phyloP scores from a whole-genome alignment of 2,888 invertebrate species.

The Micropterix aruncella region DNA sequence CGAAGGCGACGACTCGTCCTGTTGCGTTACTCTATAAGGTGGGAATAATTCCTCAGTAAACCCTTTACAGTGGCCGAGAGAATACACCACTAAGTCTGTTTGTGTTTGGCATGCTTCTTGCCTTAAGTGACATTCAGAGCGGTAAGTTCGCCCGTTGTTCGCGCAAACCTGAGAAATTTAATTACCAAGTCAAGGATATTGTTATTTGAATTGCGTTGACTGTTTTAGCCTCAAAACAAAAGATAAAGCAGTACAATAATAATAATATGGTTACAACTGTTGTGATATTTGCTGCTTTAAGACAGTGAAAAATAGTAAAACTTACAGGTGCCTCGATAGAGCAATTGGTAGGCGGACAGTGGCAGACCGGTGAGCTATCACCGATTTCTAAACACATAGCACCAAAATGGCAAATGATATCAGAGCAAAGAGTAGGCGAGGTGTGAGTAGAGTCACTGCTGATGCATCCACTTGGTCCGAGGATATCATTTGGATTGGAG shows the following conservation, averaged over 20 bases:
- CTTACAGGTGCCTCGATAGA: no score
- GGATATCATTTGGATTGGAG: slow-evolving; percentile 58
- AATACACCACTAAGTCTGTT: slow-evolving; percentile 63
- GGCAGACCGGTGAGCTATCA: background rate
- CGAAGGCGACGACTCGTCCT: slow-evolving; percentile 53
- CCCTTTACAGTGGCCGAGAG: slow-evolving; percentile 61
- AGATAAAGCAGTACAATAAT: no score
- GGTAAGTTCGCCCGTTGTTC: slow-evolving; percentile 67
- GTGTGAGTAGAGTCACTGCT: slow-evolving; percentile 25
- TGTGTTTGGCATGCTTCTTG: slow-evolving; percentile 73
- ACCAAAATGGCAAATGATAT: background rate
- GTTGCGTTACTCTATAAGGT: slow-evolving; percentile 61
- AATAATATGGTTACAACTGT: no score
- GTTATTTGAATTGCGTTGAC: no score
- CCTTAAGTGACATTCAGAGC: slow-evolving; percentile 71
- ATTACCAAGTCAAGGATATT: no score
- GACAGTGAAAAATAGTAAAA: no score
- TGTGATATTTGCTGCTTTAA: no score
- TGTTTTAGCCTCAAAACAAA: no score
- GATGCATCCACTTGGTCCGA: slow-evolving; percentile 53
- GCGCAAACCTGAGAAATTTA: slow-evolving; percentile 42
- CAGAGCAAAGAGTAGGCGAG: background rate
- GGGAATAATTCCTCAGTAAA: slow-evolving; percentile 60
- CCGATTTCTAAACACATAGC: background rate
- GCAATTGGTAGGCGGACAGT: background rate